Base-by-base conservation (phyloP, 2,888 invertebrate genomes). In the Meghimatium bilineatum region DNA sequence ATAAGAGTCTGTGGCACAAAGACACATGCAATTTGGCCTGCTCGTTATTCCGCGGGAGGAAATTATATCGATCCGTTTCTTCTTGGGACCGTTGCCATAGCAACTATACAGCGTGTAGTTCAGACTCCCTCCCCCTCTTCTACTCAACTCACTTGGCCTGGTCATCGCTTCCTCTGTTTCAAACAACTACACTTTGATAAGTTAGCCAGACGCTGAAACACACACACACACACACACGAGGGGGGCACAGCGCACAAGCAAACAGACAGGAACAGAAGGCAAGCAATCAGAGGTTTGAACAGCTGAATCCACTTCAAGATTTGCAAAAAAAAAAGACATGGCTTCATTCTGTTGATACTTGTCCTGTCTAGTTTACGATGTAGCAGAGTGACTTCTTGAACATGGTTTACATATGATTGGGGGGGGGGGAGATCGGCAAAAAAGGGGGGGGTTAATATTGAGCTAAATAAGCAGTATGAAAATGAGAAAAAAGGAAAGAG, bases 21-120 rank as follows among this genome's bases (percentile, higher is more conserved):
- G 75, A 75, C 49, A 75, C 75, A 75, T 75, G 75, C 75, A 75
- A 75, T 75, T 75, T 75, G 36, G 71, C 44, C 44, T 76, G 34
- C 76, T 78, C 38, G 29, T 78, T 66, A 78, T 78, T 63, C 78
- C 32, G 78, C 66, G 17, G 38, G 63, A 66, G 36, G 23, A 63
- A 60, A 56, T 76, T 23, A 23, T 76, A 80, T 80, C 80, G 80
- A 80, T 52, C 80, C 38, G 80, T 2, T 12, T 60, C 72, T 34
- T 72, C 69, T 69, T 38, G 32, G 71, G 38, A 69, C 34, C 49
- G 72, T 80, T 80, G 72, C 80, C 60, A 75, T 82, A 75, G 56
- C 74, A 66, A 81, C 66, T 23, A 75, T 60, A 36, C 66, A 80
- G 32, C 38, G 56, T 66, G 20, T 23, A 14, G 6, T 5, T 44